Evolutionary conservation across 2,888 invertebrate genomes (phyloP).

Genomic region (Caenorhabditis zanzibari): DNA sequence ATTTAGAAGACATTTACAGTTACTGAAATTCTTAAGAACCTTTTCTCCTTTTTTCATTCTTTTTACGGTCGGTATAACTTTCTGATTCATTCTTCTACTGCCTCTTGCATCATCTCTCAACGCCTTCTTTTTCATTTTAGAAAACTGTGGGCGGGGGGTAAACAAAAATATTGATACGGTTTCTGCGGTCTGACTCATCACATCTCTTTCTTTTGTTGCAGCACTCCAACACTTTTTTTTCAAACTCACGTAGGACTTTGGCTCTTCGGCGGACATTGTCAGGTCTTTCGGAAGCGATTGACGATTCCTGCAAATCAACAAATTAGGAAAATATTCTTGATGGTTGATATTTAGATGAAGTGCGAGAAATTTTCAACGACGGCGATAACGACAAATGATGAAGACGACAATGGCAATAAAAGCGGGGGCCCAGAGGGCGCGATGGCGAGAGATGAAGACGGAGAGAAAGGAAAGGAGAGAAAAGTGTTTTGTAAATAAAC

Average conservation of each 20-base stretch:
- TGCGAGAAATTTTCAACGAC: slow-evolving; percentile 34
- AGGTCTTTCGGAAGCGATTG: slow-evolving; percentile 21
- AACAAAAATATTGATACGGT: slow-evolving; percentile 52
- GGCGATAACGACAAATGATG: slow-evolving; percentile 43
- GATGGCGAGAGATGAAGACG: slow-evolving; percentile 14
- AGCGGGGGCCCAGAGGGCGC: slow-evolving; percentile 14
- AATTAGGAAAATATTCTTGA: slow-evolving; percentile 13
- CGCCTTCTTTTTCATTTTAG: background rate
- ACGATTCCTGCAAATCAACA: slow-evolving; percentile 33
- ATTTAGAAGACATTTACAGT: slow-evolving; percentile 32
- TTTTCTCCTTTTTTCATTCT: slow-evolving; percentile 1
- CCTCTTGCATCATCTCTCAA: slow-evolving; percentile 37
- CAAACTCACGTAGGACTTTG: slow-evolving; percentile 76
- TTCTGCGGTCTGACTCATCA: slow-evolving; percentile 28
- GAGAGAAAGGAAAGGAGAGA: slow-evolving; percentile 8
- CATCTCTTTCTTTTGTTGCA: slow-evolving; percentile 11
- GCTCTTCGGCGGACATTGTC: slow-evolving; percentile 69
- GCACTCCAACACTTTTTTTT: background rate
- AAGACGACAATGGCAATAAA: slow-evolving; percentile 58
- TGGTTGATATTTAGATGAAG: slow-evolving; percentile 39
- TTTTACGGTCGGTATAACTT: slow-evolving; percentile 36
- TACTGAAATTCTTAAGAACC: slow-evolving; percentile 10
- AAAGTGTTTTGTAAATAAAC: slow-evolving; percentile 53
- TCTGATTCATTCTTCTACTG: slow-evolving; percentile 43
- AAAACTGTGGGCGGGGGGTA: slow-evolving; percentile 33